phyloP scores from a whole-genome alignment of 2,888 invertebrate species.

The Eristalis tenax region DNA sequence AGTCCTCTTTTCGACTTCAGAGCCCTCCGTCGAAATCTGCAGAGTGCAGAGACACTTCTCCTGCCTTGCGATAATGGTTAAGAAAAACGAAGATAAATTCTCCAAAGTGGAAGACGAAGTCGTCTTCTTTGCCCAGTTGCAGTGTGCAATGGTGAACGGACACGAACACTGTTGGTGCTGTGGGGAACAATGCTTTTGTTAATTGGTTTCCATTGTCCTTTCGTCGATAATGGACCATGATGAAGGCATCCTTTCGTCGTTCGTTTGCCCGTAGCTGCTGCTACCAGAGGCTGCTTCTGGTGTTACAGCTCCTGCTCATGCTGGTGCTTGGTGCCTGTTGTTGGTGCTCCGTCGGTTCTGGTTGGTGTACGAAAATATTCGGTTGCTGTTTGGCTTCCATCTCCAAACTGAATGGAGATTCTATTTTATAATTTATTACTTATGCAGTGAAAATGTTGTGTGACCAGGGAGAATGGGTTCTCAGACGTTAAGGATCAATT shows the following conservation, averaged over 20 bases:
- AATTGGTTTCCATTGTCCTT: constrained; percentile 80
- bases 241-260: constrained; percentile 71
- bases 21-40: background rate
- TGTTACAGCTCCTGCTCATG: background rate
- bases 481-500: constrained; percentile 21
- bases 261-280: constrained; percentile 22
- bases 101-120: constrained; percentile 9
- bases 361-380: background rate
- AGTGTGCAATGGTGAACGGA: constrained; percentile 9
- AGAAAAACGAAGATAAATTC: constrained; percentile 42
- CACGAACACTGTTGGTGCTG: constrained; percentile 73
- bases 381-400: constrained; percentile 1
- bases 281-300: constrained; percentile 1
- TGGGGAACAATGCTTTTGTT: constrained; percentile 80
- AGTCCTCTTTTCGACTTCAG: background rate
- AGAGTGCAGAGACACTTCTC: constrained; percentile 15
- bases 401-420: constrained; percentile 14
- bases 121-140: constrained; percentile 11
- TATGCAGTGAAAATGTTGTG: constrained; percentile 25
- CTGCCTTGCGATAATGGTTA: constrained; percentile 51
- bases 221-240: constrained; percentile 71
- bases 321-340: background rate
- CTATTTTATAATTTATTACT: constrained; percentile 69
- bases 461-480: background rate
- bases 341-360: background rate